These are phyloP conservation scores for Trichogramma evanescens DNA, from an alignment of 2,888 invertebrate genomes.

Conservation along the genomic window DNA sequence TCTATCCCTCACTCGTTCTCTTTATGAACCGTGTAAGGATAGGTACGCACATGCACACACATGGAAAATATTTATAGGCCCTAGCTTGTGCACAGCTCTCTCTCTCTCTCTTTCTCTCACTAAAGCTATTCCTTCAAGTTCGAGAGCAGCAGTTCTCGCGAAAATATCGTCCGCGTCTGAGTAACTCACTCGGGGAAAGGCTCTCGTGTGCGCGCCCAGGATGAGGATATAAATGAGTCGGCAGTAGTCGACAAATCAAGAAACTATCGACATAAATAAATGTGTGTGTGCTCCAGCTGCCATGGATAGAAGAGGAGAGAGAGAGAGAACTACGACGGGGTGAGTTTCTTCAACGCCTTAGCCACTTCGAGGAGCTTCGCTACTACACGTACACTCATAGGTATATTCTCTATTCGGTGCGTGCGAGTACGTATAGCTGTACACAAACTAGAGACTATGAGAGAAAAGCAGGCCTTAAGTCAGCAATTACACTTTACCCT, in stretches of 20 bases:
- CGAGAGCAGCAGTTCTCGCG: neutral
- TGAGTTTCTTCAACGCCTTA: no score
- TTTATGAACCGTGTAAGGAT: no score
- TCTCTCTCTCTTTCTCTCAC: neutral
- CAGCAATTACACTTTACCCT: constrained; percentile 39
- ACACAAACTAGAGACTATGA: constrained; percentile 20
- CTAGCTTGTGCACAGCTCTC: no score
- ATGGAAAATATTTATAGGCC: no score
- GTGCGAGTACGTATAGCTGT: neutral
- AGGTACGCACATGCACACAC: no score
- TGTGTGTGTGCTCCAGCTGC: constrained; percentile 30
- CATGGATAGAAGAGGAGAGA: no score
- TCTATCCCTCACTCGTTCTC: no score
- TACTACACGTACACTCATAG: no score
- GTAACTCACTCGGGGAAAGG: constrained; percentile 29
- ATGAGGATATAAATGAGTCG: constrained; percentile 44
- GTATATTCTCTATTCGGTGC: constrained; percentile 11
- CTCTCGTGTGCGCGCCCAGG: no score
- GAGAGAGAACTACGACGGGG: no score
- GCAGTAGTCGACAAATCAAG: constrained; percentile 47
- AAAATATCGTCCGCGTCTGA: constrained; percentile 28
- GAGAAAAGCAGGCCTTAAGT: constrained; percentile 42
- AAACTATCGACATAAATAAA: constrained; percentile 49
- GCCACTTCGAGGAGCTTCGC: no score
- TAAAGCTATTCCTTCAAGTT: neutral